Percentiles rank a stretch among this genome's conserved stretches.
These are phyloP conservation scores for Dione juno DNA, from an alignment of 2,888 invertebrate species.

Conservation along the genomic window DNA sequence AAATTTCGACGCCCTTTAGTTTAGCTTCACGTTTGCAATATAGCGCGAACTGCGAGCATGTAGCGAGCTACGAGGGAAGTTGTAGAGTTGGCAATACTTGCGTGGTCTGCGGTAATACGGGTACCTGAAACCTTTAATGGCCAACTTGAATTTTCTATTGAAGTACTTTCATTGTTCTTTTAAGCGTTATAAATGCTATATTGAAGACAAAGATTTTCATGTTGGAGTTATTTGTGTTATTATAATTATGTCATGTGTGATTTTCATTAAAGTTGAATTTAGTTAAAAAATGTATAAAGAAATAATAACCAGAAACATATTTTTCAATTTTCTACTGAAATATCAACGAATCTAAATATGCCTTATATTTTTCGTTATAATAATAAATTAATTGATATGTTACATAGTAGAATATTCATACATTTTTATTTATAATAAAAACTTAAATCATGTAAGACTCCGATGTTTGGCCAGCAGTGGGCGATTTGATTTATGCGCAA, in stretches of 20 bases:
- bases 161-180: constrained; percentile 1
- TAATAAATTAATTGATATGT: too few relatives aligned
- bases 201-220: not conserved
- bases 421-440: too few relatives aligned
- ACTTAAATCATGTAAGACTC: too few relatives aligned
- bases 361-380: too few relatives aligned
- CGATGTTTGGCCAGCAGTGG: not conserved
- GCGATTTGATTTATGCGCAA: not conserved
- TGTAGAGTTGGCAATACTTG: constrained; percentile 26
- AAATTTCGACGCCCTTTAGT: not conserved
- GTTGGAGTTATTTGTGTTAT: not conserved
- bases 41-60: constrained; percentile 20
- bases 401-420: too few relatives aligned
- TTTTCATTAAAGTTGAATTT: too few relatives aligned
- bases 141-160: constrained; percentile 8
- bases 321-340: too few relatives aligned
- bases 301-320: too few relatives aligned
- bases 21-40: constrained; percentile 17
- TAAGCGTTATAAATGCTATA: constrained; percentile 20
- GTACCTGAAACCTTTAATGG: constrained; percentile 26
- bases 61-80: constrained; percentile 19
- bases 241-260: too few relatives aligned
- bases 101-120: constrained; percentile 10
- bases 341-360: too few relatives aligned
- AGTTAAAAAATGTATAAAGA: too few relatives aligned